Evolutionary conservation across 1,140 invertebrate species (phyloP), one percentile per base, ranked within the genome.

Genomic region (Lucilia sericata): DNA sequence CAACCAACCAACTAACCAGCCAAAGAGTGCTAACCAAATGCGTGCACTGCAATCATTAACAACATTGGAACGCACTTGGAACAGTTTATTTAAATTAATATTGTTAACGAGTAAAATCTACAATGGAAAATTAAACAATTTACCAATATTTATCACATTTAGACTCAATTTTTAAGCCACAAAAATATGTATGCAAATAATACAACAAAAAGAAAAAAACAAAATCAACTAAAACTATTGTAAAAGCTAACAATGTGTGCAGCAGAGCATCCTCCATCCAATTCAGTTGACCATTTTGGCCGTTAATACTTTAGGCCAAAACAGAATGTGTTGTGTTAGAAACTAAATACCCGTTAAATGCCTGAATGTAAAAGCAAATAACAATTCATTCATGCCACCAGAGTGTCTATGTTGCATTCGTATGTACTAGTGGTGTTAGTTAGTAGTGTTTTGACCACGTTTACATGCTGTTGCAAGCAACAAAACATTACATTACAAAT

Each of bases 281-380:
- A 55, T 60, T 14, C 55, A n/a, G 55, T 60, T 60, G 55, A 60
- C 14, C 55, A 60, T 60, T 60, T 60, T 60, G 55, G n/a, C 55
- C 55, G 14, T 60, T 60, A 60, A 60, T 60, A n/a, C 55, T 60
- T 60, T 42, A 42, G 42, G 42, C 42, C 42, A 42, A 42, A 42
- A 42, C 42, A 8, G 42, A 42, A 10, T 42, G 42, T 42, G 2
- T 10, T 42, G 42, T 42, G 10, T 42, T 42, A 42, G 42, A 42
- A 10, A 42, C 65, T 70, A 70, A 70, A 70, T 70, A 70, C n/a
- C 55, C 65, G 65, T 70, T 70, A 70, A 70, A 70, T 70, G 65
- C 65, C n/a, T 2, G 21, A 70, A 70, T 70, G 65, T 25, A 21
- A 60, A 60, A 70, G n/a, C 65, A 70, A 21, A 19, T 21, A 30